A percentile compares a stretch with the other conserved stretches of the same genome.
Conservation (phyloP, 2,113 vertebrate genomes). For the Pelmatolapia mariae region DNA sequence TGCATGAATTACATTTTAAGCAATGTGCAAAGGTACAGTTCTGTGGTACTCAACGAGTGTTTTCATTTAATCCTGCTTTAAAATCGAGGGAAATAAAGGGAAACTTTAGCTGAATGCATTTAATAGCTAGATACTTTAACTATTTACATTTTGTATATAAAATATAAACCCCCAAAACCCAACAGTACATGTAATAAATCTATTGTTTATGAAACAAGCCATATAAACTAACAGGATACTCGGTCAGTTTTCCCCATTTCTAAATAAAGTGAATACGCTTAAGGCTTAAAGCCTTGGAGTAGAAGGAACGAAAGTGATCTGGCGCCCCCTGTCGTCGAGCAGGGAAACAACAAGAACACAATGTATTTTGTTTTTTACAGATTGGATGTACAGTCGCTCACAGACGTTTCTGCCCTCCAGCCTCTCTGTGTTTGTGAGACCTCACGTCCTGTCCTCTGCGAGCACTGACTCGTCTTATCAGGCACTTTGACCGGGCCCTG, state of each 20-base stretch:
- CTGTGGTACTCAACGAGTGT: neutral
- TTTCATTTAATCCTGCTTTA: neutral
- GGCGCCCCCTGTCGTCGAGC: conserved; percentile 4
- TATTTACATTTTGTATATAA: neutral
- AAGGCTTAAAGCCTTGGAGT: neutral
- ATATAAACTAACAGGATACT: neutral
- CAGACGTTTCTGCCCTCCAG: neutral
- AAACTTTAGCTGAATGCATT: neutral
- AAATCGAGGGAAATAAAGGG: neutral
- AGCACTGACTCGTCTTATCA: neutral
- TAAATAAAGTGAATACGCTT: neutral
- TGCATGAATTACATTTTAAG: neutral
- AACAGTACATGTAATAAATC: neutral
- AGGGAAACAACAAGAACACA: neutral
- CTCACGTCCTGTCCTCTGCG: neutral
- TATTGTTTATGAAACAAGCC: neutral
- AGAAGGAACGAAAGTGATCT: neutral
- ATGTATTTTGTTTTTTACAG: neutral
- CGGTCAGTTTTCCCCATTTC: neutral
- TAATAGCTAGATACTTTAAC: neutral
- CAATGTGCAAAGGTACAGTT: neutral
- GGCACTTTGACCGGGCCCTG: neutral
- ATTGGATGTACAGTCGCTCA: neutral
- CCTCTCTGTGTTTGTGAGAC: neutral
- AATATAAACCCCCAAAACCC: neutral